Base-by-base conservation (phyloP, 2,113 vertebrate genomes). In the Melanocharis versteri region DNA sequence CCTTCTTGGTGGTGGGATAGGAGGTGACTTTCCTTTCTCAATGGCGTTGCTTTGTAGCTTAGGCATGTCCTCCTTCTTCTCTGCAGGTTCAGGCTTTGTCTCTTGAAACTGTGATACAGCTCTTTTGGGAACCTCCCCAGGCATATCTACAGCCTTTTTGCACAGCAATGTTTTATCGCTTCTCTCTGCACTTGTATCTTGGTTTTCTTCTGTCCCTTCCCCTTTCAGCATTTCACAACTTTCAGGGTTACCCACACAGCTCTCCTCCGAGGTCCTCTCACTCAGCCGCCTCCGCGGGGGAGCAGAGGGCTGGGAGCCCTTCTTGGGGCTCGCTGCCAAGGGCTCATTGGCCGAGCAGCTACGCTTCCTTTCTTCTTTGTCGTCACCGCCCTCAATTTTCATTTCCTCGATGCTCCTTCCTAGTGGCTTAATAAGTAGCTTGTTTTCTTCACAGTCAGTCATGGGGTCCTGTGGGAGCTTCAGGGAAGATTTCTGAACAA, bases 1-100 rank as follows among this genome's bases (percentile, higher is more conserved):
- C 83, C 97, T 98, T 44, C 98, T 98, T 0, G 98, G 99, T 10
- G 98, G 99, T 68, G 98, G 98, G 26, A 99, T 88, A 6, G 98
- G 98, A 45, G 96, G 96, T 13, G 70, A 47, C 53, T 84, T 98
- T 95, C 91, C 23, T 44, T 81, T 93, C 61, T 51, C 56, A 11
- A 5, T 18, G n/a, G 60, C 42, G 30, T 66, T 93, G 40, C 27
- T 86, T 45, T 50, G n/a, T 71, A 85, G 70, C 30, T 90, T 81
- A 42, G 72, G 54, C 54, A 76, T 39, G 57, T 44, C 12, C 18
- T 91, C 53, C 60, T 87, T 72, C 60, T 84, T 88, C 40, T 85
- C 95, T 24, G 61, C 45, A 48, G 37, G 60, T 71, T 83, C 62
- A 2, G 82, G 77, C 33, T 90, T 92, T 26, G 64, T 37, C 96